Evolutionary conservation across 2,797 vertebrate species (phyloP).

Genomic region (Leptodactylus fallax): DNA sequence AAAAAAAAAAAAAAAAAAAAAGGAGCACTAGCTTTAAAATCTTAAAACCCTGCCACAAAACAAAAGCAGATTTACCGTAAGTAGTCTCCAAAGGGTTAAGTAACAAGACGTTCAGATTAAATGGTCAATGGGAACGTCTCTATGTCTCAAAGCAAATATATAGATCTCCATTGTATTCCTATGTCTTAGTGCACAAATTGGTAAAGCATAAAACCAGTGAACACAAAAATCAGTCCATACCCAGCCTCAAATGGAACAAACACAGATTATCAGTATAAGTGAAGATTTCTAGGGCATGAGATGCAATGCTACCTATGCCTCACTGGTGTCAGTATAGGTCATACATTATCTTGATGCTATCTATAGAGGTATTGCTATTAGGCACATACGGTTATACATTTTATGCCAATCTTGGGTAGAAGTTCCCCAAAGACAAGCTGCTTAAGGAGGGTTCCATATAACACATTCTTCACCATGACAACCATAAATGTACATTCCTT

Average conservation of each 20-base stretch:
- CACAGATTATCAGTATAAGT: no score
- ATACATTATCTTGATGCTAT: no score
- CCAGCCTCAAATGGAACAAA: no score
- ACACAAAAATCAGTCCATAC: no score
- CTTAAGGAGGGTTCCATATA: neutral
- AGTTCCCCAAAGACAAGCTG: neutral
- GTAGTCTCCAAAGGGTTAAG: neutral
- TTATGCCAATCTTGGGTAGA: no score
- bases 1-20: slow-evolving; percentile 15
- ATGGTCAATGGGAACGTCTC: no score
- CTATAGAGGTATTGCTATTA: no score
- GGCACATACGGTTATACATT: no score
- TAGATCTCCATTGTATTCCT: neutral
- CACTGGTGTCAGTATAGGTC: no score
- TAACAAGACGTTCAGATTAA: neutral
- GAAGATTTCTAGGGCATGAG: no score
- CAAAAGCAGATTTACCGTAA: neutral
- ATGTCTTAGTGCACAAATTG: neutral
- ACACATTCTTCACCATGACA: neutral
- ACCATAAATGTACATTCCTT: neutral
- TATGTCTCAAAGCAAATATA: no score
- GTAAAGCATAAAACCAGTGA: neutral
- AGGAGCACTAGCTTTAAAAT: neutral
- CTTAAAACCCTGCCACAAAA: neutral
- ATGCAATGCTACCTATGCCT: no score